Conservation (phyloP, 53 echinoderm and acorn worm species). For the Holothuria scabra region DNA sequence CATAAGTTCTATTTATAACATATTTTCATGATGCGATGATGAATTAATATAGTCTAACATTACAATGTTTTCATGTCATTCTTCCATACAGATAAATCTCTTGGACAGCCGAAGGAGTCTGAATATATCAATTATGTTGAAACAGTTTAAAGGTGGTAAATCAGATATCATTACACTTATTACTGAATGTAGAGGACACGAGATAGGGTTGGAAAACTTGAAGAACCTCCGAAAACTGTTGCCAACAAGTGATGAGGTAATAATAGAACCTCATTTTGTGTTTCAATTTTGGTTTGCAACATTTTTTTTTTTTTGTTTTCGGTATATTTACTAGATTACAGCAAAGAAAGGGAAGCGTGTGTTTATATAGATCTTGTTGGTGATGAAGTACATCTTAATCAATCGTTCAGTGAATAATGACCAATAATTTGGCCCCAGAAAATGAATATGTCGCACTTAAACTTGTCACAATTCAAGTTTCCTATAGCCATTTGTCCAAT, state of each 20-base stretch:
- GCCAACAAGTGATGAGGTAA: conserved; percentile 92
- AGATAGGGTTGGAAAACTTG: conserved; percentile 90
- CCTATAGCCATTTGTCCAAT: too few relatives aligned
- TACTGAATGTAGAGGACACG: conserved; percentile 67
- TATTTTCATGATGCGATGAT: too few relatives aligned
- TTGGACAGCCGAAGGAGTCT: conserved; percentile 88
- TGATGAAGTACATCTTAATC: too few relatives aligned
- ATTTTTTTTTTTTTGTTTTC: not conserved
- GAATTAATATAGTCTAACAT: not conserved
- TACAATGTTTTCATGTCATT: not conserved
- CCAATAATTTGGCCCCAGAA: too few relatives aligned
- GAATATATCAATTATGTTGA: conserved; percentile 91
- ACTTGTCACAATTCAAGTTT: too few relatives aligned
- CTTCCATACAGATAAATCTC: conserved; percentile 72
- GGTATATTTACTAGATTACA: too few relatives aligned
- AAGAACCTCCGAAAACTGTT: conserved; percentile 86
- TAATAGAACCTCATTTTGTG: not conserved
- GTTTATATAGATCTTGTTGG: too few relatives aligned
- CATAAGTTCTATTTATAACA: too few relatives aligned
- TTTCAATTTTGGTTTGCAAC: too few relatives aligned
- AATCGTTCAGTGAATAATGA: too few relatives aligned
- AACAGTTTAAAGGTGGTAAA: conserved; percentile 90
- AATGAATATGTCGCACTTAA: too few relatives aligned
- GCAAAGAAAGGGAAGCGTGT: too few relatives aligned
- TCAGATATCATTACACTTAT: conserved; percentile 78